Percentiles rank a stretch among this genome's conserved stretches.
Conservation (phyloP, 2,797 vertebrate species). For the Kryptolebias ocellatus region DNA sequence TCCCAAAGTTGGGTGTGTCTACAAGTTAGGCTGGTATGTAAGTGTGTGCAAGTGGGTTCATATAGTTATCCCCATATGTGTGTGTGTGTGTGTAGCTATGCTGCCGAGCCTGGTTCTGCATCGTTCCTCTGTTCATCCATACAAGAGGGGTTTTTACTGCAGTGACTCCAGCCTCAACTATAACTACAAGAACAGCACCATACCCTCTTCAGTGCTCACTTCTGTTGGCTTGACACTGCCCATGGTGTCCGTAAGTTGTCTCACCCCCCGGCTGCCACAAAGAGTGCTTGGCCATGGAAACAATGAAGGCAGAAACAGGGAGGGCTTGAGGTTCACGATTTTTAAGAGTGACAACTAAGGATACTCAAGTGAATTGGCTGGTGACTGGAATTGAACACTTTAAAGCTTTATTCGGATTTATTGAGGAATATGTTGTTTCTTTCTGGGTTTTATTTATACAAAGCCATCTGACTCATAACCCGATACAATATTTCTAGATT, state of each 20-base stretch:
- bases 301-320: slow-evolving; percentile 28
- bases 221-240: slow-evolving; percentile 81
- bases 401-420: too few relatives aligned
- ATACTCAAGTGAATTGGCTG: neutral
- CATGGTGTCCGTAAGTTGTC: slow-evolving; percentile 83
- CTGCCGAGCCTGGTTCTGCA: slow-evolving; percentile 83
- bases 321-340: slow-evolving; percentile 39
- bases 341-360: slow-evolving; percentile 23
- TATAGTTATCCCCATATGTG: slow-evolving; percentile 29
- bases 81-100: slow-evolving; percentile 75
- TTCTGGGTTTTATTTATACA: too few relatives aligned
- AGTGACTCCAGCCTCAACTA: slow-evolving; percentile 72
- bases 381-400: too few relatives aligned
- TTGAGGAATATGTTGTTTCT: too few relatives aligned
- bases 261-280: slow-evolving; percentile 35
- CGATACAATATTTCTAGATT: too few relatives aligned
- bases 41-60: slow-evolving; percentile 22
- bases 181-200: slow-evolving; percentile 79
- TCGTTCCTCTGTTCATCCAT: slow-evolving; percentile 74
- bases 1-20: neutral
- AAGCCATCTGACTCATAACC: too few relatives aligned
- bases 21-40: slow-evolving; percentile 1
- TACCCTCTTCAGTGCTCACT: slow-evolving; percentile 80
- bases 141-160: slow-evolving; percentile 83
- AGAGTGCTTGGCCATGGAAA: slow-evolving; percentile 35